A percentile compares a stretch with the other conserved stretches of the same genome.
Conservation (phyloP, 2,113 vertebrate genomes). For the Nipponia nippon region DNA sequence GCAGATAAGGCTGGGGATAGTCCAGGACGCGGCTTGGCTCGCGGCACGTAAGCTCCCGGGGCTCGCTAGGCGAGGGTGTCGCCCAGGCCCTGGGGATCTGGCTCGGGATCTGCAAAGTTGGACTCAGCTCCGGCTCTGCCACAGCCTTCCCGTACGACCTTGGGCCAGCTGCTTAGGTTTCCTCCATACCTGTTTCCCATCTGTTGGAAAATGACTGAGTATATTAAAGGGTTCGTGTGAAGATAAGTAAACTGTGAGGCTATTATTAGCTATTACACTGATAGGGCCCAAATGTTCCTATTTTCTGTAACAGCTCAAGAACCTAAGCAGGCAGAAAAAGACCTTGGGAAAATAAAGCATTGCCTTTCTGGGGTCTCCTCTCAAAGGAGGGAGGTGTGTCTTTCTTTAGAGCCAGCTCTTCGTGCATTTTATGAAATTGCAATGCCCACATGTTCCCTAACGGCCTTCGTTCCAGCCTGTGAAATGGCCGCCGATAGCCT, state of each 20-base stretch:
- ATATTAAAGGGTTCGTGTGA: not conserved
- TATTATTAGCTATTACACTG: conserved; percentile 17
- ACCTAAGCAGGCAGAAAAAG: conserved; percentile 12
- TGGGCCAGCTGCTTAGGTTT: conserved; percentile 17
- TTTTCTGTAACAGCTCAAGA: conserved; percentile 18
- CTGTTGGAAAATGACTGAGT: conserved; percentile 23
- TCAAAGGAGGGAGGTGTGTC: not conserved
- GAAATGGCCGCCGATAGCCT: not conserved
- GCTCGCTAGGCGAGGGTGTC: not conserved
- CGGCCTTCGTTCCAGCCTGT: not conserved
- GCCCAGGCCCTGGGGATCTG: not conserved
- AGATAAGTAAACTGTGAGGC: conserved; percentile 7
- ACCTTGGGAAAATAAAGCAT: not conserved
- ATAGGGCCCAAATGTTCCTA: conserved; percentile 26
- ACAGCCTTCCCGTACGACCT: not conserved
- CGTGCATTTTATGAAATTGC: not conserved
- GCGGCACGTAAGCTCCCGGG: fast-evolving
- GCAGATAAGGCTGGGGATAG: not conserved
- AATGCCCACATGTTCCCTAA: not conserved
- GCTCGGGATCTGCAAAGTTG: not conserved
- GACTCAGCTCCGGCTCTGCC: not conserved
- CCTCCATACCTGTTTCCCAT: conserved; percentile 19
- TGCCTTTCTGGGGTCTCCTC: not conserved
- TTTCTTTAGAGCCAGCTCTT: not conserved
- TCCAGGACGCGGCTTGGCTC: not conserved